Evolutionary conservation across 2,797 vertebrate genomes (phyloP).

Genomic region (Hapalemur alaotrensis): DNA sequence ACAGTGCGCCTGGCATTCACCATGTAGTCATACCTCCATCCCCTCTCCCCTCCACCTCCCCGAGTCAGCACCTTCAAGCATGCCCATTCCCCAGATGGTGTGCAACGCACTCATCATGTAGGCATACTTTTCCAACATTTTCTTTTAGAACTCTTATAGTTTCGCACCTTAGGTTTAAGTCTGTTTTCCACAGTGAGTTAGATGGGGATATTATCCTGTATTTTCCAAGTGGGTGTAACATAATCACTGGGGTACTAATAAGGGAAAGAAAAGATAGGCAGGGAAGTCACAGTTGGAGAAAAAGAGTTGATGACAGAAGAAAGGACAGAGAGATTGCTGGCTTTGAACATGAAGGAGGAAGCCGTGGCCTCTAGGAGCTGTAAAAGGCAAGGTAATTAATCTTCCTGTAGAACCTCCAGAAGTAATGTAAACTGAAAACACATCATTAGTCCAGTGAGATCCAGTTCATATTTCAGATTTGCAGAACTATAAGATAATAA

Average conservation of each 20-base stretch:
- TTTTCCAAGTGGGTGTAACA: too few species aligned
- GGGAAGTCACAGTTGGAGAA: not conserved
- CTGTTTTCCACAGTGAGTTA: too few species aligned
- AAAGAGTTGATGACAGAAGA: not conserved
- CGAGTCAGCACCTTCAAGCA: too few species aligned
- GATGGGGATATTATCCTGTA: not conserved
- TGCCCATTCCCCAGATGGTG: too few species aligned
- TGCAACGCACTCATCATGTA: too few species aligned
- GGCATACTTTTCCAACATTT: too few species aligned
- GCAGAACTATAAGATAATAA: not conserved
- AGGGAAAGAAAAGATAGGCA: not conserved
- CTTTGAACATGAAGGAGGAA: not conserved
- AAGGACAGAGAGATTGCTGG: not conserved
- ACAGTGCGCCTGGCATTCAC: too few species aligned
- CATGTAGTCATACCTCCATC: too few species aligned
- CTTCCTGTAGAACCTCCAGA: not conserved
- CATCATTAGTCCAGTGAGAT: not conserved
- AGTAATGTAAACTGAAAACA: accelerated
- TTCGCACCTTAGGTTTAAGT: too few species aligned
- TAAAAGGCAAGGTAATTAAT: not conserved
- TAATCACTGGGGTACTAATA: not conserved
- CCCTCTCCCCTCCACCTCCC: too few species aligned
- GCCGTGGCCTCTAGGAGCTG: accelerated
- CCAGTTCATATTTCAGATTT: not conserved
- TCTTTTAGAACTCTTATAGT: too few species aligned